These are phyloP conservation scores for Pelochelys cantorii DNA, from an alignment of 2,797 vertebrate genomes.

Conservation along the genomic window DNA sequence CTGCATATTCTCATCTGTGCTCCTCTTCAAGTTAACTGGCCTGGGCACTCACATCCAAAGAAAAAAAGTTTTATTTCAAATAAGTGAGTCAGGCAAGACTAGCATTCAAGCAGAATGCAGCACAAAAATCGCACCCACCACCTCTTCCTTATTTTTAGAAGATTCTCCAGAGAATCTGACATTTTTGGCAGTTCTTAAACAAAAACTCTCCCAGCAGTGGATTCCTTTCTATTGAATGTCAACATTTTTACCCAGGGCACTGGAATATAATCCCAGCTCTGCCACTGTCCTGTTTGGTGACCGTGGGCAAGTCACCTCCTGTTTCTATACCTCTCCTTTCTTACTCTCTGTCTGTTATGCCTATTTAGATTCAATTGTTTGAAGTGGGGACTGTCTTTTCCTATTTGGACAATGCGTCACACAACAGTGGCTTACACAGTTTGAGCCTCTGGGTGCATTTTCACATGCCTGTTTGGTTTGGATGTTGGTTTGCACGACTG, in stretches of 20 bases:
- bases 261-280: neutral
- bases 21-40: neutral
- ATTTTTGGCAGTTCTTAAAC: neutral
- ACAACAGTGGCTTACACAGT: neutral
- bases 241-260: neutral
- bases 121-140: neutral
- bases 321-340: neutral
- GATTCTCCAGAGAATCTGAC: neutral
- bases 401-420: neutral
- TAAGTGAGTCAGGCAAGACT: neutral
- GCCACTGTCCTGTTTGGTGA: neutral
- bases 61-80: neutral
- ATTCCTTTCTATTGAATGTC: neutral
- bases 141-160: neutral
- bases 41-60: neutral
- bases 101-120: neutral
- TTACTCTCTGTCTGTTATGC: accelerated
- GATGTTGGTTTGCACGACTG: neutral
- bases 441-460: neutral
- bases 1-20: neutral
- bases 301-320: neutral
- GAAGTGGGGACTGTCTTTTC: neutral
- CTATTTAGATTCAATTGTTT: neutral
- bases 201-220: neutral
- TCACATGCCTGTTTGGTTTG: neutral